Base-by-base conservation (phyloP, 2,888 invertebrate species). In the Meteorus cinctellus region DNA sequence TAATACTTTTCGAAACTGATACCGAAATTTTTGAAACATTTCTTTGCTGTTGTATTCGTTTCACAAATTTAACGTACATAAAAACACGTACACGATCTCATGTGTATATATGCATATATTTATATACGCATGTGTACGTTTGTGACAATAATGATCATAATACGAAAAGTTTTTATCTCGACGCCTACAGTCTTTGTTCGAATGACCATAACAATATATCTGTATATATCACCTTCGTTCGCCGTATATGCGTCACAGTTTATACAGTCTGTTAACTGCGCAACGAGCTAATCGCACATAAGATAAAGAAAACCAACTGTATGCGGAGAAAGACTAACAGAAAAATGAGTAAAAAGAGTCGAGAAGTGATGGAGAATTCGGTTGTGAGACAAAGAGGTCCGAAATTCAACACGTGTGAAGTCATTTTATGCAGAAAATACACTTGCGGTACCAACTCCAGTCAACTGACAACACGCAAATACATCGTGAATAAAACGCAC, bases 201-300 rank as follows among this genome's bases (percentile, higher is more conserved):
- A 8, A 41, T 8, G 8, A 12, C 41, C 41, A 12, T 12, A 41
- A 8, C 41, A 41, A 41, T 8, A 41, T 41, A 41, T 12, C 41
- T 41, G 41, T 41, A 41, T 41, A 41, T 41, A 12, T 41, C 8
- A 41, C 41, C 41, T 41, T 75, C 67, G 63, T 27, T 45, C 24
- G 29, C 29, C 19, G 10, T 29, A 14, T 24, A n/a, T 24, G 24
- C 36, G 36, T 66, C 41, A 68, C 29, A 10, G 10, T 14, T 31
- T 10, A 24, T 36, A 12, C 68, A 80, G 77, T 78, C 82, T 80
- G 82, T 81, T 76, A 84, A 86, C 86, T 86, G 82, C 86, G 86
- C 84, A 85, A 83, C 78, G 82, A 80, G 79, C 80, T 83, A 84
- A 85, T 85, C 84, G 84, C 81, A 48, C n/a, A n/a, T 79, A 76